Base-by-base conservation (phyloP, 2,797 vertebrate species). In the Limosa lapponica region DNA sequence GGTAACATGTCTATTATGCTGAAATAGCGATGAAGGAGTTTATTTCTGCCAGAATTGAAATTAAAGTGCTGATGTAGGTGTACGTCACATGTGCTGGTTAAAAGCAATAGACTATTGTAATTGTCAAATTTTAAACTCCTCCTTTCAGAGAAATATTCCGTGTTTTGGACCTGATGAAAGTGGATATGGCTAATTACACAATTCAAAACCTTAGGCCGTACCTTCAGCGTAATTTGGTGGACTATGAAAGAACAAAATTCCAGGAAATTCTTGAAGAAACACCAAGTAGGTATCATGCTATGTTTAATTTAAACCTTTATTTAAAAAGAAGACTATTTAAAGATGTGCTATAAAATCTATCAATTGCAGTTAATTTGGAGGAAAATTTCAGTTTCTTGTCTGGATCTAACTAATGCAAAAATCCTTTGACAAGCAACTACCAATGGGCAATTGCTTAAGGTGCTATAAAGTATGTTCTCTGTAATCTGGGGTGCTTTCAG, bases 101-200 rank as follows among this genome's bases (percentile, higher is more conserved):
- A 90, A 69, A 70, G 70, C 30, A 66, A 4, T 17, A 39, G 17
- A 30, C 10, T 70, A 3, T 55, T 66, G 23, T 59, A 89, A 86
- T 0, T 37, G 4, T 52, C 23, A 52, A 32, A 59, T 67, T 70
- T 80, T 70, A 30, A 72, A 87, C 41, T 80, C 8, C 2, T 81
- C 16, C 43, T 96, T 96, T 89, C 93, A 99, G 99, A 94, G 98
- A 98, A 97, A 99, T 99, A 97, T 98, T 99, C 66, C 98, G 27
- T 14, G 98, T 99, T 77, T 96, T 99, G 97, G 98, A 98, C 91
- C 98, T 99, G 93, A 99, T 99, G 99, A 99, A 98, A 93, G 97
- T 98, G 34, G 99, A 99, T 97, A 99, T 99, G 99, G 98, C 98
- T 30, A 99, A 99, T 97, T 99, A 99, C 96, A 98, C 98, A 58